Percentiles rank a stretch among this genome's conserved stretches.
These are phyloP conservation scores for Crotalus tigris DNA, from an alignment of 2,113 vertebrate genomes.

Conservation along the genomic window DNA sequence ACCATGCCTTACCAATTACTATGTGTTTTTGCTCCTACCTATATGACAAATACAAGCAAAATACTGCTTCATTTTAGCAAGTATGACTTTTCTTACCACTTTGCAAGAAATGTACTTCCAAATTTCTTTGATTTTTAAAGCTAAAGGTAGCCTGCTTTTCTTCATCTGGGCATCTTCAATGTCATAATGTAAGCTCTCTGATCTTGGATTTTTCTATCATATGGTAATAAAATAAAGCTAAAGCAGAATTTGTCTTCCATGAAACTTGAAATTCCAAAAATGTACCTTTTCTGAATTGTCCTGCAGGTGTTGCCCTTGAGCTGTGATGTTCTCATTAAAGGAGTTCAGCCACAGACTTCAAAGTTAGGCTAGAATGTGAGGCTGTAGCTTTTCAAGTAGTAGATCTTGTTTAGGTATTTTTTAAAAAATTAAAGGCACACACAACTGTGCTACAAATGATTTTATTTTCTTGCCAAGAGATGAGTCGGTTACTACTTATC, in stretches of 20 bases:
- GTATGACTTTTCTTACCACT: background rate
- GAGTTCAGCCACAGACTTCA: slow-evolving; percentile 1
- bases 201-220: background rate
- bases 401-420: background rate
- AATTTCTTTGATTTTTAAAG: background rate
- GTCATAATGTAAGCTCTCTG: background rate
- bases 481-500: background rate
- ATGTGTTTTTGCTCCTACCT: background rate
- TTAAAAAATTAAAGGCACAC: background rate
- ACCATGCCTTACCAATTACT: background rate
- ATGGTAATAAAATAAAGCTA: slow-evolving; percentile 5
- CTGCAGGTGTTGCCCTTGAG: slow-evolving; percentile 67
- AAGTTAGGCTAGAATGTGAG: slow-evolving; percentile 20
- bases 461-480: background rate
- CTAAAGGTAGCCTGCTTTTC: background rate
- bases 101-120: too few relatives aligned
- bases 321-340: slow-evolving; percentile 15
- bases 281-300: background rate
- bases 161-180: background rate
- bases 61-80: background rate
- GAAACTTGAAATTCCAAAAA: background rate
- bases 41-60: background rate
- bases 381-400: slow-evolving; percentile 19
- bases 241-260: background rate
- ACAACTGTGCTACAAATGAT: background rate